A percentile compares a stretch with the other conserved stretches of the same genome.
Evolutionary conservation across 1,140 invertebrate species (phyloP).

Genomic region (Cydia strobilella): DNA sequence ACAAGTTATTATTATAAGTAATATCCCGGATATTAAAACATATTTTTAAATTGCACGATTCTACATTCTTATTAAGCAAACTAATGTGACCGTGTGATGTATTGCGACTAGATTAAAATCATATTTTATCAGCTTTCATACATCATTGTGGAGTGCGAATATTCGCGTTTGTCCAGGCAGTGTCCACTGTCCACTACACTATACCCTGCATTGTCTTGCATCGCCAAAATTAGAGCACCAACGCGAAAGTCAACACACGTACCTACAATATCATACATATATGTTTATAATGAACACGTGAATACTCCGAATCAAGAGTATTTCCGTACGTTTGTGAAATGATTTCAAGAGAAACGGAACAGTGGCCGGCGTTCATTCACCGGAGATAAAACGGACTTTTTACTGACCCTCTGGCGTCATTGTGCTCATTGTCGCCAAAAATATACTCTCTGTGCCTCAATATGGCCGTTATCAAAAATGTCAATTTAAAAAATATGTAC

Average conservation of each 20-base stretch:
- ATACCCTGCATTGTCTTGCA: not conserved
- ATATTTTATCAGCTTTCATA: no score
- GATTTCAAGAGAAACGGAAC: constrained; percentile 55
- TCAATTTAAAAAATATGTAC: not conserved
- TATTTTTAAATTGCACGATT: no score
- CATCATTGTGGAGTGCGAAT: no score
- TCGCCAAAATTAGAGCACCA: constrained; percentile 40
- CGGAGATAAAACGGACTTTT: constrained; percentile 36
- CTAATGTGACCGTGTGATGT: no score
- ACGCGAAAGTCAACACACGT: constrained; percentile 35
- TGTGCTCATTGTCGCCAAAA: constrained; percentile 8
- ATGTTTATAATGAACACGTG: not conserved
- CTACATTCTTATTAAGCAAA: no score
- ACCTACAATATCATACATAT: constrained; percentile 29
- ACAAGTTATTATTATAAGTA: no score
- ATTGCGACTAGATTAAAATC: no score
- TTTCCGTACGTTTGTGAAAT: constrained; percentile 55
- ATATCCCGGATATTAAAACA: no score
- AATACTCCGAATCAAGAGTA: constrained; percentile 39
- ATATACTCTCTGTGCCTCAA: not conserved
- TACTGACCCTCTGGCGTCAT: constrained; percentile 15
- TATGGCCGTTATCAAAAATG: not conserved
- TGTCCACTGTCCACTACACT: not conserved
- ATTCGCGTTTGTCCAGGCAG: not conserved
- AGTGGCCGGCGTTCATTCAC: constrained; percentile 59